Conservation (phyloP, 2,113 vertebrate genomes). For the Melanostigma gelatinosum region DNA sequence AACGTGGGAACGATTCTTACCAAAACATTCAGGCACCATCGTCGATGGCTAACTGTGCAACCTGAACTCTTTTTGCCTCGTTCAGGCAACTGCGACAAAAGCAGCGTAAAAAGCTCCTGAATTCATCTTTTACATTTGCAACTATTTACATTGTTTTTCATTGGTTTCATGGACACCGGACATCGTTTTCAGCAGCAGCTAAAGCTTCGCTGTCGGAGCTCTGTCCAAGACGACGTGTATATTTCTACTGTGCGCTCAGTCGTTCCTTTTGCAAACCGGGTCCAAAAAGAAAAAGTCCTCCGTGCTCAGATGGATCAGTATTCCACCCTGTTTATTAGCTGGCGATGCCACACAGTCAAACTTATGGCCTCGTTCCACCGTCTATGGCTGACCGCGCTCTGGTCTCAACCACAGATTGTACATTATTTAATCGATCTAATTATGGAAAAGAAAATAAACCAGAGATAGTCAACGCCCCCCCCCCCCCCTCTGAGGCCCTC, state of each 20-base stretch:
- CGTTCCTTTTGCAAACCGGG: conserved; percentile 56
- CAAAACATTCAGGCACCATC: conserved; percentile 64
- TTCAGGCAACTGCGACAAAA: conserved; percentile 54
- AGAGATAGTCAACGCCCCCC: conserved; percentile 66
- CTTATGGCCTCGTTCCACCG: conserved; percentile 43
- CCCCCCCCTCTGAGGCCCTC: conserved; percentile 65
- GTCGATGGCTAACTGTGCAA: conserved; percentile 65
- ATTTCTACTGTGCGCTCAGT: conserved; percentile 54
- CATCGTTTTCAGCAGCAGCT: conserved; percentile 67
- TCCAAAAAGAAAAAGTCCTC: conserved; percentile 48
- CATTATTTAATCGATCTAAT: conserved; percentile 80
- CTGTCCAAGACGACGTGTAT: conserved; percentile 51
- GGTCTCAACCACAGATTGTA: conserved; percentile 71
- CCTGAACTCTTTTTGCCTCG: conserved; percentile 64
- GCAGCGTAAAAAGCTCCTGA: conserved; percentile 64
- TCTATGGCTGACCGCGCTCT: conserved; percentile 61
- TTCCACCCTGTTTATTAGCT: conserved; percentile 71
- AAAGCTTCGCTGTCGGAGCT: conserved; percentile 52
- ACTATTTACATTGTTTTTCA: conserved; percentile 77
- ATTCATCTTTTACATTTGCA: conserved; percentile 57
- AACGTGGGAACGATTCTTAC: conserved; percentile 28
- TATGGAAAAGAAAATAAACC: conserved; percentile 82
- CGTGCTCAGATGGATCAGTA: conserved; percentile 59
- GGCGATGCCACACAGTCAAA: conserved; percentile 49
- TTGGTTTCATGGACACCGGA: conserved; percentile 58